Evolutionary conservation across 2,797 vertebrate species (phyloP).

Genomic region (Hemitrygon akajei): DNA sequence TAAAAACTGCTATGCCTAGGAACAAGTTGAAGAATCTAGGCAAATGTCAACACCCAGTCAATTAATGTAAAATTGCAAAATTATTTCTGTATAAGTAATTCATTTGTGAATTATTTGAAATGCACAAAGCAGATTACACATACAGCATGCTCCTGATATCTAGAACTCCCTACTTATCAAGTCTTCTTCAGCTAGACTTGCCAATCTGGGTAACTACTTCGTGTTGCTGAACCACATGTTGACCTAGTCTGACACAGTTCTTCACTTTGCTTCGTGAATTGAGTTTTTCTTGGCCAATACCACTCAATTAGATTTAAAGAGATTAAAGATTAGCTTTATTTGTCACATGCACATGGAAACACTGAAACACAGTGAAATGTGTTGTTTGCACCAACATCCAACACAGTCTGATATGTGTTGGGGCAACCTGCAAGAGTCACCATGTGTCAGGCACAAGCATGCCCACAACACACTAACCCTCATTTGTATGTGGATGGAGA

Average conservation of each 20-base stretch:
- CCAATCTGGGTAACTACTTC: neutral
- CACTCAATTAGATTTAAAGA: neutral
- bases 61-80: neutral
- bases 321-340: too few relatives aligned
- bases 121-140: neutral
- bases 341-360: too few relatives aligned
- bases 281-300: neutral
- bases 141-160: neutral
- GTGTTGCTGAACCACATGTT: neutral
- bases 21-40: neutral
- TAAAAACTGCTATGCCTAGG: neutral
- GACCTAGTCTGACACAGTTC: neutral
- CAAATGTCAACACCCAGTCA: neutral
- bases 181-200: neutral
- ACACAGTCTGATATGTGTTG: too few relatives aligned
- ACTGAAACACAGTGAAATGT: too few relatives aligned
- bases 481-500: too few relatives aligned
- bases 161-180: neutral
- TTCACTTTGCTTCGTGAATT: neutral
- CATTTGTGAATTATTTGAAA: neutral
- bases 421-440: too few relatives aligned
- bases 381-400: too few relatives aligned
- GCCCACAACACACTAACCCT: too few relatives aligned
- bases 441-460: too few relatives aligned
- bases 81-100: neutral